Percentiles rank a stretch among this genome's conserved stretches.
phyloP scores from a whole-genome alignment of 1,140 invertebrate genomes.

The Pantala flavescens region DNA sequence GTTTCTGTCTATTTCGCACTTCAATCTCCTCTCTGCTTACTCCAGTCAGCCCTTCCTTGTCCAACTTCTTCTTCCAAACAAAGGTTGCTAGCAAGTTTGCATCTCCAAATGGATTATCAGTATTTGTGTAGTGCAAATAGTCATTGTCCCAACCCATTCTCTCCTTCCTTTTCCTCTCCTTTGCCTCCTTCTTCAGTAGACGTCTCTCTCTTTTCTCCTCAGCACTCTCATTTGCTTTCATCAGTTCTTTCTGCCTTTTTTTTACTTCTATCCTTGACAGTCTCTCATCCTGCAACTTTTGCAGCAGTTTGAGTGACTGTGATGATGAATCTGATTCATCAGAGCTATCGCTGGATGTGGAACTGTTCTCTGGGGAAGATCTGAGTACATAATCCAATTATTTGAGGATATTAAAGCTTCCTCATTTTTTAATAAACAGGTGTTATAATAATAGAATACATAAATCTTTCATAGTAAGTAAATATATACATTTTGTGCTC shows the following conservation, averaged over 20 bases:
- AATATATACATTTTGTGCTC: too few species aligned
- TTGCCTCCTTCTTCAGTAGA: constrained; percentile 80
- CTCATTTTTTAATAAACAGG: too few species aligned
- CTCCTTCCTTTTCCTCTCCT: constrained; percentile 77
- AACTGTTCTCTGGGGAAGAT: constrained; percentile 10
- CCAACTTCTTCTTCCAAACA: constrained; percentile 93
- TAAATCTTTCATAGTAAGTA: too few species aligned
- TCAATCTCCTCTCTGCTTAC: constrained; percentile 76
- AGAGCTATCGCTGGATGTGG: background rate
- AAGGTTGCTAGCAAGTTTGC: constrained; percentile 85
- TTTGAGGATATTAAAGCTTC: too few species aligned
- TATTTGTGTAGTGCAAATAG: constrained; percentile 92
- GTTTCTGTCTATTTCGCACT: constrained; percentile 70
- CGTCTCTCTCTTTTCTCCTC: constrained; percentile 86
- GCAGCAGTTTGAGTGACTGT: constrained; percentile 53
- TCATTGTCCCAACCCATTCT: constrained; percentile 95
- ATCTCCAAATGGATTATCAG: constrained; percentile 98
- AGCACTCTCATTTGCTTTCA: constrained; percentile 86
- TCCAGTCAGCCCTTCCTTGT: constrained; percentile 81
- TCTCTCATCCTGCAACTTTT: constrained; percentile 61
- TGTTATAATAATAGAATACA: too few species aligned
- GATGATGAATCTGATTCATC: constrained; percentile 20
- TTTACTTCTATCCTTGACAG: constrained; percentile 51
- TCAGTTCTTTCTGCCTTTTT: constrained; percentile 63
- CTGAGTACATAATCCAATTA: too few species aligned